Percentiles rank a stretch among this genome's conserved stretches.
Conservation (phyloP, 2,113 vertebrate species). For the Centropus unirufus region DNA sequence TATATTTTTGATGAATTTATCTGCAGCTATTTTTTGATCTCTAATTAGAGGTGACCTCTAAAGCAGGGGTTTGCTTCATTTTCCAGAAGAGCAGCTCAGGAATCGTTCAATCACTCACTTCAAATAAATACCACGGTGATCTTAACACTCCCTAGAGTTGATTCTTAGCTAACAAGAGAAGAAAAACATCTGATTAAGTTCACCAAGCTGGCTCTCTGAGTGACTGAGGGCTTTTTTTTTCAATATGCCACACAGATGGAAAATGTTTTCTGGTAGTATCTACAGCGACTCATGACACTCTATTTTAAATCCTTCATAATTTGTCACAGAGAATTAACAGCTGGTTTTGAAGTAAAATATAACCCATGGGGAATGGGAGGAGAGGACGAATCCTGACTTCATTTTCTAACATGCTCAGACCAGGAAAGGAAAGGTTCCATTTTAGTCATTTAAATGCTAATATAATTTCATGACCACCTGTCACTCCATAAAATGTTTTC, state of each 20-base stretch:
- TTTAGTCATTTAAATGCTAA: conserved; percentile 77
- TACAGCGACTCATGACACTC: conserved; percentile 21
- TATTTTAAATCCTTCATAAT: conserved; percentile 54
- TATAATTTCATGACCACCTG: conserved; percentile 76
- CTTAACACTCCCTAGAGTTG: conserved; percentile 28
- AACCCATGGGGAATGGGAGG: conserved; percentile 47
- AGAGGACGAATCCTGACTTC: conserved; percentile 51
- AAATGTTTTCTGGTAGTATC: conserved; percentile 72
- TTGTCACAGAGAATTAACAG: conserved; percentile 66
- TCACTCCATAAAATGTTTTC: conserved; percentile 77
- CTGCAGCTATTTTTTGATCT: conserved; percentile 58
- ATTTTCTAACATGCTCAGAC: conserved; percentile 64
- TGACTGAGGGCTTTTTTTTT: conserved; percentile 35
- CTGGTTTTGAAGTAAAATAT: conserved; percentile 68
- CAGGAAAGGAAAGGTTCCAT: conserved; percentile 59
- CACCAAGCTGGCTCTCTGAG: conserved; percentile 25
- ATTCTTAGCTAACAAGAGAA: conserved; percentile 14
- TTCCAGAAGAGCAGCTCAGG: conserved; percentile 40
- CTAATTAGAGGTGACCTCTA: conserved; percentile 70
- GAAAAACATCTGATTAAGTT: conserved; percentile 25
- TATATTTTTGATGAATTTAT: conserved; percentile 54
- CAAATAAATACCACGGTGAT: conserved; percentile 22
- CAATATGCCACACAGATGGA: conserved; percentile 62
- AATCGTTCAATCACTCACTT: conserved; percentile 31
- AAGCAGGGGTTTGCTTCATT: conserved; percentile 23